phyloP scores from a whole-genome alignment of 2,888 invertebrate species.

The Sturmia bella region DNA sequence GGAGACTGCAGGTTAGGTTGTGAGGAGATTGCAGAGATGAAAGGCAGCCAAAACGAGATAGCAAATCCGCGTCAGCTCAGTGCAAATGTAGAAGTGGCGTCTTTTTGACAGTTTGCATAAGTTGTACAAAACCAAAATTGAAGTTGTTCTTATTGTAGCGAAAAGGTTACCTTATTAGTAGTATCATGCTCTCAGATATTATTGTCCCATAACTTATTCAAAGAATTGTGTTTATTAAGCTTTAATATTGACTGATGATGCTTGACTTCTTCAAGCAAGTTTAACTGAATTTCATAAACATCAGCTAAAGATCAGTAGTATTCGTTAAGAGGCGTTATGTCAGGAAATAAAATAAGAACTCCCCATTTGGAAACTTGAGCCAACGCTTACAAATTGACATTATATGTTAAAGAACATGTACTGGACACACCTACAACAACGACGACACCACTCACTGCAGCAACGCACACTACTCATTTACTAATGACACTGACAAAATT shows the following conservation, averaged over 20 bases:
- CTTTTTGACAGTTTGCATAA: too few species aligned
- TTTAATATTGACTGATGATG: conserved; percentile 6
- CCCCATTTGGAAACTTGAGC: conserved; percentile 53
- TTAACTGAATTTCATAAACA: conserved; percentile 31
- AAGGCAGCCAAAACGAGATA: too few species aligned
- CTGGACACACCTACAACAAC: conserved; percentile 63
- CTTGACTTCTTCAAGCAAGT: conserved; percentile 13
- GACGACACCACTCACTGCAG: background rate
- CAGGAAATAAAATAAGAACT: conserved; percentile 37
- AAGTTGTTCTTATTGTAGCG: too few species aligned
- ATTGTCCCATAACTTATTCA: background rate
- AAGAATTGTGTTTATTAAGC: background rate
- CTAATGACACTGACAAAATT: conserved; percentile 61
- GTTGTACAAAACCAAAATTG: too few species aligned
- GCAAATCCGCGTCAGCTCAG: too few species aligned
- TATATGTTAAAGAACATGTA: conserved; percentile 62
- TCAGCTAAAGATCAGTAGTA: conserved; percentile 18
- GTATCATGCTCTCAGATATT: too few species aligned
- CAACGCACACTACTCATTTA: conserved; percentile 30
- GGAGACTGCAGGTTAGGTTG: too few species aligned
- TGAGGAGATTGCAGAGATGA: too few species aligned
- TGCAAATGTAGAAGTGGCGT: too few species aligned
- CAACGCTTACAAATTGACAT: conserved; percentile 67
- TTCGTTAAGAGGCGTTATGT: conserved; percentile 29
- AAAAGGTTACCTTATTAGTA: too few species aligned